These are phyloP conservation scores for Drosophila longiperda DNA, from an alignment of 2,888 invertebrate species.

Conservation along the genomic window DNA sequence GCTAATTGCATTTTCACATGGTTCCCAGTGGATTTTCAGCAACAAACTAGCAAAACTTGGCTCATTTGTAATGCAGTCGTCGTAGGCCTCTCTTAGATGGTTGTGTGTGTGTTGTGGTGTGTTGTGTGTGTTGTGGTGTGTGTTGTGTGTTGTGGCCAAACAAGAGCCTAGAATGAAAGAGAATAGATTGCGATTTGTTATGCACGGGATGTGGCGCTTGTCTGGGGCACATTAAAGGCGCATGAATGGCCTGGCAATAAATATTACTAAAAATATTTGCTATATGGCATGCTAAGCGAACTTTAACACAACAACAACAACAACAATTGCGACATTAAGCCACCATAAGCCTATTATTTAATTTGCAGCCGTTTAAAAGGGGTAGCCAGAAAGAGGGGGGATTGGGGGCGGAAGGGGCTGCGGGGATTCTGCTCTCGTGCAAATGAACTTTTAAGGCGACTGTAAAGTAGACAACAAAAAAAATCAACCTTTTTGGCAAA, in stretches of 20 bases:
- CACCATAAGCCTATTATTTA: slow-evolving; percentile 79
- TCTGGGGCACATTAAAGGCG: slow-evolving; percentile 80
- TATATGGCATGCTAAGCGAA: slow-evolving; percentile 78
- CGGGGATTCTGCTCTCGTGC: slow-evolving; percentile 36
- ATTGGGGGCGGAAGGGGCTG: not conserved
- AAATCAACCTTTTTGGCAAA: slow-evolving; percentile 30
- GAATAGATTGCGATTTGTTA: slow-evolving; percentile 67
- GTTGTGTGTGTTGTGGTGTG: not conserved
- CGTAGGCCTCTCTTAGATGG: slow-evolving; percentile 73
- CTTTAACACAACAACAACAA: slow-evolving; percentile 13
- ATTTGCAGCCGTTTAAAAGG: slow-evolving; percentile 54
- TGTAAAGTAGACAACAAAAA: slow-evolving; percentile 68
- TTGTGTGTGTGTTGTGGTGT: slow-evolving; percentile 33
- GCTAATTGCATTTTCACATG: slow-evolving; percentile 59
- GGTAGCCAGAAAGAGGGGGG: not conserved
- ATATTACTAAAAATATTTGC: slow-evolving; percentile 74
- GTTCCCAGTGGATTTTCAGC: slow-evolving; percentile 35
- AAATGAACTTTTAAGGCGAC: slow-evolving; percentile 76
- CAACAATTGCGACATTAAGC: slow-evolving; percentile 75
- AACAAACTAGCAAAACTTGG: not conserved
- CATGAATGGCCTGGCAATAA: slow-evolving; percentile 80
- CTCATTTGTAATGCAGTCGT: slow-evolving; percentile 75
- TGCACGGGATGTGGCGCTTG: slow-evolving; percentile 77
- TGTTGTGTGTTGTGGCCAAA: slow-evolving; percentile 17
- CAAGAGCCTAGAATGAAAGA: slow-evolving; percentile 7